These are phyloP conservation scores for Anisognathus igniventris DNA, from an alignment of 2,797 vertebrate species.

Conservation along the genomic window DNA sequence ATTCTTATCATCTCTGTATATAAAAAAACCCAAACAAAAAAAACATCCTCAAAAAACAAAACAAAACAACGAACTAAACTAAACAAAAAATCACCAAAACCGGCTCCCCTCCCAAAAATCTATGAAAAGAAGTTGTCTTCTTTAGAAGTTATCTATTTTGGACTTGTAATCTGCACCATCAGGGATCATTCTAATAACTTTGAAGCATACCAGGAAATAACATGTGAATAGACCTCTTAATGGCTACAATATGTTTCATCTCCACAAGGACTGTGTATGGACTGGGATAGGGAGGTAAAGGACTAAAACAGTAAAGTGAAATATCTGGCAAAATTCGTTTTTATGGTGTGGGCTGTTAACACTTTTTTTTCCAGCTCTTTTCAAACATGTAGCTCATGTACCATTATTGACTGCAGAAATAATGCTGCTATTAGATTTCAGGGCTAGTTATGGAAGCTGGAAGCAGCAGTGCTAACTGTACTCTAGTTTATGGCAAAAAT, in stretches of 20 bases:
- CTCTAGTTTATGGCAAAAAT: neutral
- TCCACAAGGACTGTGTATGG: neutral
- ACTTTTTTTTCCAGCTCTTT: neutral
- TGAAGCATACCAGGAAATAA: neutral
- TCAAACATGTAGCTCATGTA: neutral
- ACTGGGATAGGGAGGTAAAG: neutral
- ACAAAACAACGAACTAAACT: neutral
- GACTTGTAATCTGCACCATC: neutral
- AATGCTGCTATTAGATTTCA: neutral
- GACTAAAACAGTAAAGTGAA: neutral
- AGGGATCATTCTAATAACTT: neutral
- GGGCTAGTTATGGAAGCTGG: neutral
- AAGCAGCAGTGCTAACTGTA: neutral
- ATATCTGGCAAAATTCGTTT: neutral
- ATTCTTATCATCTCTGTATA: neutral
- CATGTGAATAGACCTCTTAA: neutral
- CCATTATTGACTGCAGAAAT: neutral
- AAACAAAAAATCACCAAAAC: fast-evolving
- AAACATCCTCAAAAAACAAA: neutral
- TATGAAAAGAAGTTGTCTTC: neutral
- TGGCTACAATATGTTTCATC: neutral
- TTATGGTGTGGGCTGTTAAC: neutral
- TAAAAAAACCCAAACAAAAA: fast-evolving
- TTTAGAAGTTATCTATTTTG: neutral
- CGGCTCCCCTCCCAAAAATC: fast-evolving